Conservation (phyloP, 2,888 invertebrate genomes). For the Xestobium rufovillosum region DNA sequence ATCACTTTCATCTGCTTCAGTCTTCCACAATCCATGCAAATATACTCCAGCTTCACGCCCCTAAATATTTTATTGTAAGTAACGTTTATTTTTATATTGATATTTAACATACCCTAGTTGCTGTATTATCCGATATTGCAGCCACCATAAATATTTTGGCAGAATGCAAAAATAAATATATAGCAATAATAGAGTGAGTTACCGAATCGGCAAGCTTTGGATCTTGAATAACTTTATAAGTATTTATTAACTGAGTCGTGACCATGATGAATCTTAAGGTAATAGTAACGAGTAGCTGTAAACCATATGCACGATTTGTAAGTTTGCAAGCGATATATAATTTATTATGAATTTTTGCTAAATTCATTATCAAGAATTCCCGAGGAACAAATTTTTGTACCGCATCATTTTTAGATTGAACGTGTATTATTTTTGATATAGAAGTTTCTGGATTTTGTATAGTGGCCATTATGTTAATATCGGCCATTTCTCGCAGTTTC, state of each 20-base stretch:
- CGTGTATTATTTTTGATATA: not conserved
- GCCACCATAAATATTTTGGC: conserved; percentile 24
- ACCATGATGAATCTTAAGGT: conserved; percentile 24
- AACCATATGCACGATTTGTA: conserved; percentile 22
- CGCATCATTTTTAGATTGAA: not conserved
- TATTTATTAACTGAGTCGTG: conserved; percentile 24
- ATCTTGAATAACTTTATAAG: conserved; percentile 21
- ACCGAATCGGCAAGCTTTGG: conserved; percentile 13
- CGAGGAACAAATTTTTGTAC: conserved; percentile 3
- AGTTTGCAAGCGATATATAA: conserved; percentile 21
- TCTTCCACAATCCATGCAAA: conserved; percentile 22
- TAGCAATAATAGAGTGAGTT: conserved; percentile 16
- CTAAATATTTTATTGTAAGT: conserved; percentile 15
- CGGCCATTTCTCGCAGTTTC: conserved; percentile 12
- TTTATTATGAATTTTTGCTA: conserved; percentile 22
- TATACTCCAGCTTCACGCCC: conserved; percentile 23
- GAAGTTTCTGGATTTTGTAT: not conserved
- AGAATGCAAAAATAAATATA: conserved; percentile 23
- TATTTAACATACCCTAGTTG: conserved; percentile 16
- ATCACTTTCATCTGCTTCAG: conserved; percentile 15
- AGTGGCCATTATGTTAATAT: not conserved
- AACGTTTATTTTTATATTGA: conserved; percentile 3
- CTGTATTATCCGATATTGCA: conserved; percentile 22
- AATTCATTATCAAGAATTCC: conserved; percentile 9
- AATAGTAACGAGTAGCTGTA: conserved; percentile 23